Conservation (phyloP, 2,797 vertebrate genomes). For the Falco columbarius region DNA sequence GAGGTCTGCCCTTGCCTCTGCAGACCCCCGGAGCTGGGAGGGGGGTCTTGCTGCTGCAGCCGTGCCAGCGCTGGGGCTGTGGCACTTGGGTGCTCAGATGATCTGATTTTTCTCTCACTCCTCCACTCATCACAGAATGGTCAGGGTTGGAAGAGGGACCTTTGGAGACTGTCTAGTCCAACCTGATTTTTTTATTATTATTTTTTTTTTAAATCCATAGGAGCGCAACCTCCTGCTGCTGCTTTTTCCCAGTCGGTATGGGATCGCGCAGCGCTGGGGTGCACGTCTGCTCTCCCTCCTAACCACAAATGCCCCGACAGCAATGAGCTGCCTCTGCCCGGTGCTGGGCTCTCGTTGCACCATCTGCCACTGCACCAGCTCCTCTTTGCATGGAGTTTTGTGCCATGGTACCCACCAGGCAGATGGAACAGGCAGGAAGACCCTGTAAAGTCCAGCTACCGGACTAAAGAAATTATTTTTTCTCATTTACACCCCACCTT, state of each 20-base stretch:
- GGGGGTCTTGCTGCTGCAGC: neutral
- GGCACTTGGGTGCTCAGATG: neutral
- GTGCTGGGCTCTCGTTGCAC: neutral
- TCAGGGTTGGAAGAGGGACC: too few species aligned
- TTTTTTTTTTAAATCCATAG: too few species aligned
- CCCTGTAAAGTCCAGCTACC: neutral
- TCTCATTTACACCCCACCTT: neutral
- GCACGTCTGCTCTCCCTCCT: neutral
- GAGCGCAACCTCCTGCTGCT: neutral
- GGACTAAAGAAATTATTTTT: neutral
- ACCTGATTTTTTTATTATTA: too few species aligned
- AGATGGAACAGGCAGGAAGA: neutral
- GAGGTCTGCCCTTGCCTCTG: neutral
- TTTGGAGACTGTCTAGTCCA: too few species aligned
- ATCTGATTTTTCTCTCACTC: neutral
- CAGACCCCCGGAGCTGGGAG: neutral
- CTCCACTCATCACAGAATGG: too few species aligned
- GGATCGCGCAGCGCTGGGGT: rapidly evolving
- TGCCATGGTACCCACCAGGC: neutral
- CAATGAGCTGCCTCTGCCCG: neutral
- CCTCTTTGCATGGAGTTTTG: neutral
- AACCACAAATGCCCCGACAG: too few species aligned
- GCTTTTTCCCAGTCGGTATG: neutral
- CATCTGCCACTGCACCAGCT: neutral
- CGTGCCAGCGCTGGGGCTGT: neutral